Conservation (phyloP, 2,113 vertebrate genomes). For the Oncorhynchus clarkii region DNA sequence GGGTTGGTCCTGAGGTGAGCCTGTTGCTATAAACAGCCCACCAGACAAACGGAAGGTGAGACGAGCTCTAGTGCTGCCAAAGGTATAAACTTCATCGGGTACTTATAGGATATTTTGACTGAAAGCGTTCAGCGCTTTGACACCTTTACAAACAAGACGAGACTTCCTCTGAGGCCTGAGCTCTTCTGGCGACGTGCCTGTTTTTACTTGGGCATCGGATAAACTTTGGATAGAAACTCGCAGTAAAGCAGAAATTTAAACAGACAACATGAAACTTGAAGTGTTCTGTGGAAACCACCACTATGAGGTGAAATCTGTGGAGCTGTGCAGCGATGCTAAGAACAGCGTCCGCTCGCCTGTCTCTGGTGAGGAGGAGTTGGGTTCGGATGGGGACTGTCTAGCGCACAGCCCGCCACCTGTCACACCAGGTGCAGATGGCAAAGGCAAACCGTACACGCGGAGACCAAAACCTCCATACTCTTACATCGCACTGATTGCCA, state of each 20-base stretch:
- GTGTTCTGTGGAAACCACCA: constrained; percentile 74
- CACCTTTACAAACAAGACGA: constrained; percentile 3
- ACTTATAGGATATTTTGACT: background rate
- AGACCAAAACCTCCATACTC: constrained; percentile 93
- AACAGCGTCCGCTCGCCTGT: constrained; percentile 62
- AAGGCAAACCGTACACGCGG: constrained; percentile 88
- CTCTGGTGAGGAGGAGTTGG: constrained; percentile 83
- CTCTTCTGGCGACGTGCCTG: background rate
- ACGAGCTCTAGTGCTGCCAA: constrained; percentile 24
- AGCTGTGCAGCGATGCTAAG: constrained; percentile 70
- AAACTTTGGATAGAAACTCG: background rate
- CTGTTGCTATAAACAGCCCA: constrained; percentile 60
- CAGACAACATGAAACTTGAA: constrained; percentile 83
- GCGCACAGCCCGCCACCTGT: constrained; percentile 79
- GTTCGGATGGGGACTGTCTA: constrained; percentile 89
- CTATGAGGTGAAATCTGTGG: constrained; percentile 65
- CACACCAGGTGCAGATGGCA: constrained; percentile 51
- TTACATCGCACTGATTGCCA: constrained; percentile 95
- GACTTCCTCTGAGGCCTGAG: no score
- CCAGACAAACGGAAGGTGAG: constrained; percentile 51
- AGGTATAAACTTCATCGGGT: constrained; percentile 42
- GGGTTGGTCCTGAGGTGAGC: constrained; percentile 69
- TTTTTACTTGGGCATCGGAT: background rate
- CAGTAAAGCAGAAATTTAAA: background rate
- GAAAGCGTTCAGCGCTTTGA: constrained; percentile 28